Percentiles rank a stretch among this genome's conserved stretches.
Evolutionary conservation across 2,797 vertebrate species (phyloP).

Genomic region (Tarsius wallacei): DNA sequence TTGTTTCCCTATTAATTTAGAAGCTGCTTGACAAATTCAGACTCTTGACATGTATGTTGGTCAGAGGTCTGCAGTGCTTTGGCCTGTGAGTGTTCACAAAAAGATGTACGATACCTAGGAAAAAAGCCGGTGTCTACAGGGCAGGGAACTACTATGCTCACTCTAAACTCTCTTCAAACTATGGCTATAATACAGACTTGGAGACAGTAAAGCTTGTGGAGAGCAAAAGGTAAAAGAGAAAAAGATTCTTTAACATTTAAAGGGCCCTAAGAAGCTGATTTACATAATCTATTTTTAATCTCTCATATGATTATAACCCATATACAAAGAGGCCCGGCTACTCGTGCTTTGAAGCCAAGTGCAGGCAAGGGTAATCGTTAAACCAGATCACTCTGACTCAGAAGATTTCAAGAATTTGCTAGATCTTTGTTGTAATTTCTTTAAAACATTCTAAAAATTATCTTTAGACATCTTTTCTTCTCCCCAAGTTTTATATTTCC

Average conservation of each 20-base stretch:
- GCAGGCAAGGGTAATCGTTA: conserved; percentile 5
- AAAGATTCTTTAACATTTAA: conserved; percentile 3
- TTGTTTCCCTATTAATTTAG: not conserved
- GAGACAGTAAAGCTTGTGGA: not conserved
- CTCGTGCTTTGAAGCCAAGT: conserved; percentile 25
- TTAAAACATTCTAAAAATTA: conserved; percentile 57
- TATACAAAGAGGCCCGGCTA: not conserved
- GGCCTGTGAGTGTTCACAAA: not conserved
- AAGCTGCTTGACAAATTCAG: conserved; percentile 44
- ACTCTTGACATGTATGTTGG: not conserved
- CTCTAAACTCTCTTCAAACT: not conserved
- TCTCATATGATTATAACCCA: not conserved
- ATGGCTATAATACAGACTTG: not conserved
- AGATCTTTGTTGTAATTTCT: conserved; percentile 39
- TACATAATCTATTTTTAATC: not conserved
- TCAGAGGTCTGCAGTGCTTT: not conserved
- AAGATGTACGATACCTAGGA: not conserved
- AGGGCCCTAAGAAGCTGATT: not conserved
- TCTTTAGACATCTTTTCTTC: not conserved
- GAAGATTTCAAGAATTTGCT: conserved; percentile 58
- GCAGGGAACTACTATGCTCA: not conserved
- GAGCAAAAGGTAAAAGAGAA: not conserved
- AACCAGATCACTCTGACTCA: conserved; percentile 39
- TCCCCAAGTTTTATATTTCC: not conserved
- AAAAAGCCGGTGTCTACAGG: not conserved